A percentile compares a stretch with the other conserved stretches of the same genome.
Evolutionary conservation across 2,113 vertebrate genomes (phyloP).

Genomic region (Syngnathus floridae): DNA sequence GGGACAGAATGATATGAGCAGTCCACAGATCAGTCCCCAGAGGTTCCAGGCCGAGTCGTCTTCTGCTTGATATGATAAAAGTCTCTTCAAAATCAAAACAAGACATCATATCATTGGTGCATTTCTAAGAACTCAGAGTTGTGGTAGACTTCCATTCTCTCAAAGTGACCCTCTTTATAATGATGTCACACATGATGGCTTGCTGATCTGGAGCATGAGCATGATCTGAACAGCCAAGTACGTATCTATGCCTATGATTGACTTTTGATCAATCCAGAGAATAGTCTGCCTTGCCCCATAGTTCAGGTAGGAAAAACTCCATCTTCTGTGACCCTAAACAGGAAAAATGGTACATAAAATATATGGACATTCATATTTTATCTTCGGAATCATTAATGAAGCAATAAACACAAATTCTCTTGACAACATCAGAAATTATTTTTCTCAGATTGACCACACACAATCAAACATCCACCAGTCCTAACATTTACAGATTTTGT

Average conservation of each 20-base stretch:
- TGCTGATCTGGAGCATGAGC: too few relatives aligned
- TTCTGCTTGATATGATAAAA: too few relatives aligned
- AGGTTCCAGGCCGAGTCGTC: too few relatives aligned
- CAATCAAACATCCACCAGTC: background rate
- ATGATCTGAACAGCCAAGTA: too few relatives aligned
- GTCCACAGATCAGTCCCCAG: too few relatives aligned
- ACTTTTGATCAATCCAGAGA: background rate
- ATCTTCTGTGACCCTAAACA: background rate
- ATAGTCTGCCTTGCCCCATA: background rate
- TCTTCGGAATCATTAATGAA: background rate
- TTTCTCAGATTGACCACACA: background rate
- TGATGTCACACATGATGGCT: too few relatives aligned
- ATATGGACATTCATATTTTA: background rate
- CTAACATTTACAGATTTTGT: background rate
- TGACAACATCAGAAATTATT: background rate
- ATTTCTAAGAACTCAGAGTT: too few relatives aligned
- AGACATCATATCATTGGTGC: too few relatives aligned
- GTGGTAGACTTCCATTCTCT: too few relatives aligned
- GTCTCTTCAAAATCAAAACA: too few relatives aligned
- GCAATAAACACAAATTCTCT: background rate
- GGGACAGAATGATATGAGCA: too few relatives aligned
- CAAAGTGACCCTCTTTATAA: too few relatives aligned
- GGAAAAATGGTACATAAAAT: background rate
- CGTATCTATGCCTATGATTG: background rate
- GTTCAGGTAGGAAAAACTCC: background rate